phyloP scores from a whole-genome alignment of 1,140 invertebrate genomes.

The Branchinecta lynchi region DNA sequence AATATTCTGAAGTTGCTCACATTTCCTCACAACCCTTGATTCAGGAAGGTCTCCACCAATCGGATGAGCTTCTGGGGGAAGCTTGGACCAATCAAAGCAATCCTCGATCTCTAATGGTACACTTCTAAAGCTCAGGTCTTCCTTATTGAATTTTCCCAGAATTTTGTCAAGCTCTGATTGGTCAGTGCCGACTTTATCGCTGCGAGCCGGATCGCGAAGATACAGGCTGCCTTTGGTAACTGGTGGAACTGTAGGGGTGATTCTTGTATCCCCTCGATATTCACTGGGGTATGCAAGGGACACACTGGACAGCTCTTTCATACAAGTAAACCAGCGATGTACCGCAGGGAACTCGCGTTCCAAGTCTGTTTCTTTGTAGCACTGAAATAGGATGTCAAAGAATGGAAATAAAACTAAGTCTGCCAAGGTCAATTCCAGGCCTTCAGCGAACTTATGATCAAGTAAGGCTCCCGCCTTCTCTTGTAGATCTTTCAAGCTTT shows the following conservation, averaged over 20 bases:
- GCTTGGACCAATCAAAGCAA: constrained; percentile 37
- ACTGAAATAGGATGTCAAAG: constrained; percentile 45
- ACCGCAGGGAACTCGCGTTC: constrained; percentile 44
- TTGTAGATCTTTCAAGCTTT: constrained; percentile 13
- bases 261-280: background rate
- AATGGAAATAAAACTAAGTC: constrained; percentile 65
- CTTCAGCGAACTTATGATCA: constrained; percentile 62
- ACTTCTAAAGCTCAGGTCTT: constrained; percentile 11
- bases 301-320: background rate
- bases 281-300: background rate
- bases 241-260: background rate
- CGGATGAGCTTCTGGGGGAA: constrained; percentile 57
- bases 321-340: constrained; percentile 41
- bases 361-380: constrained; percentile 27
- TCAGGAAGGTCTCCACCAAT: constrained; percentile 58
- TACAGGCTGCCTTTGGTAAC: constrained; percentile 15
- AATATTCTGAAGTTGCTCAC: constrained; percentile 75
- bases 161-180: constrained; percentile 19
- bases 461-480: constrained; percentile 21
- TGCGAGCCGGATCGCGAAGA: constrained; percentile 14
- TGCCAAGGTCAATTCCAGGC: constrained; percentile 59
- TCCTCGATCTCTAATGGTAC: constrained; percentile 15
- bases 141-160: constrained; percentile 13
- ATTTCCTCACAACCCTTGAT: constrained; percentile 53
- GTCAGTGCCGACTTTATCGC: constrained; percentile 18